Base-by-base conservation (phyloP, 2,113 vertebrate genomes). In the Suncus etruscus region DNA sequence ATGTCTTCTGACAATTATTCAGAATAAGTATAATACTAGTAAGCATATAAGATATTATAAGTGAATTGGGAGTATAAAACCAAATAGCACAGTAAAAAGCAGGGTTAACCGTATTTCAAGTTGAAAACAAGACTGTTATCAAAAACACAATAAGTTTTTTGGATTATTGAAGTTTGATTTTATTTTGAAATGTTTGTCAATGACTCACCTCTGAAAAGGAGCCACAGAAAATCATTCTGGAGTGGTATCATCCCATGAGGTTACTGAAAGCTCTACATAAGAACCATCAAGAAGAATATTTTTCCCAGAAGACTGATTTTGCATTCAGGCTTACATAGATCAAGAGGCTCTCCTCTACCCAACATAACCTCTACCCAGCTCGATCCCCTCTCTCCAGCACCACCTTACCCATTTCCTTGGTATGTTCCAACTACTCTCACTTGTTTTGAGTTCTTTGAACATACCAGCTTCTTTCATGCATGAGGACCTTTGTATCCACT, bases 1-100 rank as follows among this genome's bases (percentile, higher is more conserved):
- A 63, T 65, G 11, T 25, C 6, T 90, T 90, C 22, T 93, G 70
- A 75, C 20, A 54, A 39, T 85, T 93, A 47, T 16, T 27, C 4
- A 72, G n/a, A 85, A 63, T 51, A 24, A 29, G 1, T 48, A 88
- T 0, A 8, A 47, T 22, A 11, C 10, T 72, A 11, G 89, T 10
- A 78, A 87, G 7, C 18, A 8, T 4, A 12, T 16, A 83, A 39
- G 27, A 61, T n/a, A 47, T 31, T 63, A 8, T 32, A 39, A 11
- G 20, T 86, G 54, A 47, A 11, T 20, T 31, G 32, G n/a, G 18
- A 47, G 80, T 8, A 18, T 47, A 58, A 54, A 85, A 11, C 8
- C 65, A 51, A 90, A 74, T 7, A 31, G 10, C 70, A 51, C 51
- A 31, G 16, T 15, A 8, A 3, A 75, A 83, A 39, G 3, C 18